phyloP scores from a whole-genome alignment of 2,797 vertebrate species.

The Sebastes steindachneri region DNA sequence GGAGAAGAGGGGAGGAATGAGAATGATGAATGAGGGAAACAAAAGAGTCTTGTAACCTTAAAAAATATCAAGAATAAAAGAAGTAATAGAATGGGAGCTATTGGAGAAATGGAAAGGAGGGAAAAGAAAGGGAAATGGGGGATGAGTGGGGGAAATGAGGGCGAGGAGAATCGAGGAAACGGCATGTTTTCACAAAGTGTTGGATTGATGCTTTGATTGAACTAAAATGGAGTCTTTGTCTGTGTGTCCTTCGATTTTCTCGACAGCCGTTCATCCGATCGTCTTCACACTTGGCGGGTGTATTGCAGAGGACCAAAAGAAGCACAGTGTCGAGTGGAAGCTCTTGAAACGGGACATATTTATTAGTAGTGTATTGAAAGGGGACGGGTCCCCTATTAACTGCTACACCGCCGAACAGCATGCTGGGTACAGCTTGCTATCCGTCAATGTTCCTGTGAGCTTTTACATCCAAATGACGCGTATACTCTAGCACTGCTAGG shows the following conservation, averaged over 20 bases:
- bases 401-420: neutral
- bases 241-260: neutral
- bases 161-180: constrained; percentile 12
- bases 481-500: neutral
- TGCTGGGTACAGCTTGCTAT: neutral
- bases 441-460: neutral
- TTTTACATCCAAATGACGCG: neutral
- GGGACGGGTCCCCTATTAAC: neutral
- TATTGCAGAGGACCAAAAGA: neutral
- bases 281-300: neutral
- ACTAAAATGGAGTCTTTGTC: neutral
- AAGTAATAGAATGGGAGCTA: neutral
- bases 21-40: neutral
- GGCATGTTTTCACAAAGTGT: constrained; percentile 38
- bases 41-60: neutral
- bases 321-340: neutral
- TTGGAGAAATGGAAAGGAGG: neutral
- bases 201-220: constrained; percentile 59
- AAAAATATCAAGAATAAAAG: neutral
- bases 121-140: neutral
- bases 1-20: neutral
- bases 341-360: neutral
- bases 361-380: neutral
- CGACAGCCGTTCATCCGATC: neutral
- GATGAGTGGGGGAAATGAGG: neutral